A percentile compares a stretch with the other conserved stretches of the same genome.
Conservation (phyloP, 2,113 vertebrate genomes). For the Emydocephalus ijimae region DNA sequence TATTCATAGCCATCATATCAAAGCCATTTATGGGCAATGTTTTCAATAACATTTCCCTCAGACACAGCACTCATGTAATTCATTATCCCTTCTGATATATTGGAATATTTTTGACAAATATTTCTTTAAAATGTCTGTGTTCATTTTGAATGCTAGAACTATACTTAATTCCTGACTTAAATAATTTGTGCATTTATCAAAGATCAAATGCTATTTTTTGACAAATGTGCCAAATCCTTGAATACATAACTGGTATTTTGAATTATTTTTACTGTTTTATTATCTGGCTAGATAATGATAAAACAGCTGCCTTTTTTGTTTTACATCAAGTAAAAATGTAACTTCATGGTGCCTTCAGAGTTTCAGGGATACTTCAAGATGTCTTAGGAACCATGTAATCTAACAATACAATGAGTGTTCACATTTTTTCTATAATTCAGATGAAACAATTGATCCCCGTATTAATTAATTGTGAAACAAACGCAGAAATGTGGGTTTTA, state of each 20-base stretch:
- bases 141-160: constrained; percentile 17
- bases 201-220: constrained; percentile 29
- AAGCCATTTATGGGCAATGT: not conserved
- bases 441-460: not conserved
- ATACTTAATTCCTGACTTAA: not conserved
- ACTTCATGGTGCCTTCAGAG: not conserved
- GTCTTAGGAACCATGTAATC: constrained; percentile 18
- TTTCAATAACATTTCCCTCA: not conserved
- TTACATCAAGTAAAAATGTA: constrained; percentile 10
- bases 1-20: not conserved
- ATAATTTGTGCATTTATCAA: not conserved
- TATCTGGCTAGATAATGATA: constrained; percentile 34
- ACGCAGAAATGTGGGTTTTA: constrained; percentile 22
- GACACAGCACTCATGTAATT: not conserved
- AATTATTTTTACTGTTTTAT: constrained; percentile 11
- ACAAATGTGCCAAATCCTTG: constrained; percentile 30
- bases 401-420: constrained; percentile 48
- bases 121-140: not conserved
- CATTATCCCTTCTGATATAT: not conserved
- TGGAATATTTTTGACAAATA: not conserved
- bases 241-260: constrained; percentile 36
- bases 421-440: constrained; percentile 23
- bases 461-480: constrained; percentile 8
- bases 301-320: constrained; percentile 33
- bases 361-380: constrained; percentile 10